Evolutionary conservation across 2,113 vertebrate species (phyloP).

Genomic region (Oophaga pumilio): DNA sequence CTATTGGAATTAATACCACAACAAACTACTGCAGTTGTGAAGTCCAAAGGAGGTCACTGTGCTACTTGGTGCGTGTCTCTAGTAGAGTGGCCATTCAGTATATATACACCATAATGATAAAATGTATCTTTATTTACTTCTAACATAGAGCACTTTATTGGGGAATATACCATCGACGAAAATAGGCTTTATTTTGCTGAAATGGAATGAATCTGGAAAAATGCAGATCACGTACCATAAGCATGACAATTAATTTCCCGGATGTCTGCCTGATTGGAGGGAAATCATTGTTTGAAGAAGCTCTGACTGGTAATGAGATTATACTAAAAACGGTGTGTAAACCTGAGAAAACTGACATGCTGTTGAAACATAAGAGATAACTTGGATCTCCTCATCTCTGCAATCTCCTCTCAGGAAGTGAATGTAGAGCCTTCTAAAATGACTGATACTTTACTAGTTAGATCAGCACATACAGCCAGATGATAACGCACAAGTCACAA

Average conservation of each 20-base stretch:
- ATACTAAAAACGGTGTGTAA: background rate
- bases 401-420: background rate
- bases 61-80: too few species aligned
- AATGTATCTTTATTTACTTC: background rate
- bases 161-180: background rate
- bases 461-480: background rate
- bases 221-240: background rate
- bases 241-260: background rate
- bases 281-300: background rate
- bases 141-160: background rate
- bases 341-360: background rate
- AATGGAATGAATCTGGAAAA: background rate
- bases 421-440: background rate
- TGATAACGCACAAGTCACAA: background rate
- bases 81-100: too few species aligned
- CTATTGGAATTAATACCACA: too few species aligned
- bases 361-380: background rate
- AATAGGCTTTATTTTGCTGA: background rate
- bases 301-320: background rate
- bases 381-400: background rate
- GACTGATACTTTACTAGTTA: background rate
- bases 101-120: too few species aligned
- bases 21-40: too few species aligned
- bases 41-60: too few species aligned
- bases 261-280: background rate